Evolutionary conservation across 2,888 invertebrate species (phyloP).

Genomic region (Melanophora roralis): DNA sequence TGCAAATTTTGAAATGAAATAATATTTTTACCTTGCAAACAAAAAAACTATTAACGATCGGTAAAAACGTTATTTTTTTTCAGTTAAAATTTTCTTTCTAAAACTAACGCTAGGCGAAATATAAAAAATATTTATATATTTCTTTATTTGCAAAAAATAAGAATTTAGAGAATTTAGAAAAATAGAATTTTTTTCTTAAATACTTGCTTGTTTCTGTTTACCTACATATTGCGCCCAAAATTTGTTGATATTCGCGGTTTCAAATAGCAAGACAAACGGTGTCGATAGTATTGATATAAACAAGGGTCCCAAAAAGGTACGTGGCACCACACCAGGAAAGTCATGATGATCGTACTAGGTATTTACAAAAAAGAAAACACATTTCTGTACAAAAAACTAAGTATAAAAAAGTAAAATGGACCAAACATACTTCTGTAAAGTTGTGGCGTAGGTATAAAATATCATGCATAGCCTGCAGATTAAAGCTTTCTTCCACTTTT

Average conservation of each 20-base stretch:
- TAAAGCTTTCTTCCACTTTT: conserved; percentile 99
- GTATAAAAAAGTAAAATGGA: too few species aligned
- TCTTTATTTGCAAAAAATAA: too few species aligned
- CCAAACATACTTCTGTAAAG: conserved; percentile 86
- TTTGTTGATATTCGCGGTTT: conserved; percentile 85
- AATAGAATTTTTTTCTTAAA: neutral
- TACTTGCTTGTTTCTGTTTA: conserved; percentile 77
- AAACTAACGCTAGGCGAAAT: too few species aligned
- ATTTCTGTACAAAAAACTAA: too few species aligned
- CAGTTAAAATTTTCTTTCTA: too few species aligned
- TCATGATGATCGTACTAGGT: conserved; percentile 99
- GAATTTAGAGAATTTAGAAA: neutral
- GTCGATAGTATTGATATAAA: conserved; percentile 86
- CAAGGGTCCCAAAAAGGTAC: conserved; percentile 95
- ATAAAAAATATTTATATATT: too few species aligned
- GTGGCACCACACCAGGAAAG: conserved; percentile 98
- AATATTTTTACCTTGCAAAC: too few species aligned
- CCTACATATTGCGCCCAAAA: conserved; percentile 93
- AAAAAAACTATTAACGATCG: too few species aligned
- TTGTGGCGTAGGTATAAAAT: conserved; percentile 92
- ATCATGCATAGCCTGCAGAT: conserved; percentile 98
- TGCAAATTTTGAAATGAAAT: neutral
- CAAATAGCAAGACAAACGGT: conserved; percentile 84
- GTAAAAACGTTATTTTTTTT: too few species aligned
- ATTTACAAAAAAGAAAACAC: too few species aligned